Base-by-base conservation (phyloP, 2,113 vertebrate genomes). In the Lucifuga dentata region DNA sequence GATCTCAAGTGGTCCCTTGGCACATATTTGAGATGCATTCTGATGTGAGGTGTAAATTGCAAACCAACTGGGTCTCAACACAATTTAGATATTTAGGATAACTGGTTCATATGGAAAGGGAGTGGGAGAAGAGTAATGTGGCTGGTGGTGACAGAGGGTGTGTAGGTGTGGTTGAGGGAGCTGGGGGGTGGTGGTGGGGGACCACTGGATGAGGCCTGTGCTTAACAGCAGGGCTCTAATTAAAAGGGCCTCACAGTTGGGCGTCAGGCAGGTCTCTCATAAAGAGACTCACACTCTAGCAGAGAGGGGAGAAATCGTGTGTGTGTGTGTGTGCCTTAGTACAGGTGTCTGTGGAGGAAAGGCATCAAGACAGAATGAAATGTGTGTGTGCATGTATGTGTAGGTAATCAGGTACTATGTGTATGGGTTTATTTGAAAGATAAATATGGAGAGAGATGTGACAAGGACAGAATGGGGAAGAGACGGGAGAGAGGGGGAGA, bases 141-240 rank as follows among this genome's bases (percentile, higher is more conserved):
- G 39, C 38, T 51, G 12, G 75, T 67, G 65, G 65, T 32, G 55
- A 38, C 33, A 64, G 62, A 70, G 60, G 36, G 57, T 78, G 70
- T 81, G 68, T 59, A 21, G 50, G 77, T 66, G 65, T 80, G 26
- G 26, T 3, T 29, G 74, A 57, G 59, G 71, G 70, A 69, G 82
- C 68, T 15, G 76, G 40, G 53, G 71, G 58, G 59, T 49, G 49
- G 62, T 61, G 23, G 21, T n/a, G 26, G 56, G 50, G 15, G 62
- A 68, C 63, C 60, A 62, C 35, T 43, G 55, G 75, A 76, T 65
- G 77, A 72, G 52, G 67, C 57, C 82, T 79, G 80, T 50, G 80
- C 76, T 82, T 84, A 87, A 78, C 83, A 89, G 83, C 86, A 73
- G 72, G 88, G 55, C 76, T 90, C 86, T 90, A 91, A 91, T 90